Percentiles rank a stretch among this genome's conserved stretches.
These are phyloP conservation scores for Julus scanicus DNA, from an alignment of 2,888 invertebrate genomes.

Conservation along the genomic window DNA sequence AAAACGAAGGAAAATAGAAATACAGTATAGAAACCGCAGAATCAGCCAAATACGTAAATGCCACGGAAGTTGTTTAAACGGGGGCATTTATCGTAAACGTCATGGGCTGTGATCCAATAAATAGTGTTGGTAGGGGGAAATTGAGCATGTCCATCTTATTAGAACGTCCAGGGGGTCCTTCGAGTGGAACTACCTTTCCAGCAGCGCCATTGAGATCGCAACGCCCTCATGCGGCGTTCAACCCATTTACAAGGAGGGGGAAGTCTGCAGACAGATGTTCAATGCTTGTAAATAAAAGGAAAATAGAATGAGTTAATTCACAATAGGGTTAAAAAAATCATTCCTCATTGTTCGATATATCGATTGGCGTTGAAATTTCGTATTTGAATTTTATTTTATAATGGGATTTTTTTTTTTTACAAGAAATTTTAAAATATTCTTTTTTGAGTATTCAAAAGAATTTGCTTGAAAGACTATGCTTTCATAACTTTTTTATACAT, in stretches of 20 bases:
- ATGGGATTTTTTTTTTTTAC: neutral
- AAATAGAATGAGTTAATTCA: conserved; percentile 39
- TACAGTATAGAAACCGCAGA: conserved; percentile 30
- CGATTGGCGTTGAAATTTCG: conserved; percentile 5
- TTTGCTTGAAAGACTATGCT: conserved; percentile 6
- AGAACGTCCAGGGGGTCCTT: conserved; percentile 42
- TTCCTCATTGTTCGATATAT: conserved; percentile 23
- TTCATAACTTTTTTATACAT: conserved; percentile 4
- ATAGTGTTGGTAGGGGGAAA: conserved; percentile 42
- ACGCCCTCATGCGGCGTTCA: conserved; percentile 30
- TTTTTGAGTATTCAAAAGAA: neutral
- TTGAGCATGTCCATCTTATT: conserved; percentile 39
- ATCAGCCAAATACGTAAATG: conserved; percentile 30
- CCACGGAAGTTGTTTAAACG: conserved; percentile 17
- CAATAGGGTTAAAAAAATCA: conserved; percentile 36
- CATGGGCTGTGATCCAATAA: conserved; percentile 36
- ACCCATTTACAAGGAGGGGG: conserved; percentile 20
- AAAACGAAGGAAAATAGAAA: conserved; percentile 30
- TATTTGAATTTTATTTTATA: conserved; percentile 36
- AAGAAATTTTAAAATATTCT: neutral
- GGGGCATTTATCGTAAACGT: conserved; percentile 21
- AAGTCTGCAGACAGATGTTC: neutral
- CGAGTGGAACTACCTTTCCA: conserved; percentile 36
- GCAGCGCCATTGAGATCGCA: conserved; percentile 12
- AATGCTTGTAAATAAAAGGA: conserved; percentile 34